Base-by-base conservation (phyloP, 2,797 vertebrate genomes). In the Nyctibius grandis region DNA sequence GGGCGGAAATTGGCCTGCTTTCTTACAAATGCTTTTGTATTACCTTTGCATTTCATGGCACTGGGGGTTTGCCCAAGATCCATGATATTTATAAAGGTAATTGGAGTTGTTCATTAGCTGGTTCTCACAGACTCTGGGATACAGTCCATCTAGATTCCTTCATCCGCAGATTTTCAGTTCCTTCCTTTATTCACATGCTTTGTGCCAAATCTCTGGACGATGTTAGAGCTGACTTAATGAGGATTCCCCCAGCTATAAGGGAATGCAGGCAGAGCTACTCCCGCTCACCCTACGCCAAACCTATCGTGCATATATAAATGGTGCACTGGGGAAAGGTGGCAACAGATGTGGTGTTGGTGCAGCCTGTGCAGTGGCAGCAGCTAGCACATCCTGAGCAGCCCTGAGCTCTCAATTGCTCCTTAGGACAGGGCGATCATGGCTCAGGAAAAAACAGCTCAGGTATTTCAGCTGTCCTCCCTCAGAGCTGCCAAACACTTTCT, bases 31-130 rank as follows among this genome's bases (percentile, higher is more conserved):
- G 7, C 67, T 95, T 93, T 82, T 79, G 67, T 73, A 53, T 74
- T 82, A 93, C 77, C 80, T 94, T 88, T 89, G 88, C 91, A 64
- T 91, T 94, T 82, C 77, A n/a, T 67, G 83, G 85, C 85, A 85
- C 29, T 86, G 63, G 63, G 93, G 63, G 33, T 47, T 95, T 95
- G 89, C 80, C 85, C 65, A 72, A 86, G 60, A 76, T 88, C 63
- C 45, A 33, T 60, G 91, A 86, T 76, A 87, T 88, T 95, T 95
- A 74, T 60, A 90, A 94, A 91, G 63, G 83, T 87, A 95, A 95
- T 93, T 95, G 77, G 70, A 91, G 80, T 48, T 91, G 85, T 85
- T 95, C 86, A 89, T 91, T 95, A 91, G 69, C 80, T 93, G 63
- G 53, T 82, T 96, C 83, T 94, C 80, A 70, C 51, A 86, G 91